A percentile compares a stretch with the other conserved stretches of the same genome.
Evolutionary conservation across 2,797 vertebrate genomes (phyloP).

Genomic region (Xenentodon cancila): DNA sequence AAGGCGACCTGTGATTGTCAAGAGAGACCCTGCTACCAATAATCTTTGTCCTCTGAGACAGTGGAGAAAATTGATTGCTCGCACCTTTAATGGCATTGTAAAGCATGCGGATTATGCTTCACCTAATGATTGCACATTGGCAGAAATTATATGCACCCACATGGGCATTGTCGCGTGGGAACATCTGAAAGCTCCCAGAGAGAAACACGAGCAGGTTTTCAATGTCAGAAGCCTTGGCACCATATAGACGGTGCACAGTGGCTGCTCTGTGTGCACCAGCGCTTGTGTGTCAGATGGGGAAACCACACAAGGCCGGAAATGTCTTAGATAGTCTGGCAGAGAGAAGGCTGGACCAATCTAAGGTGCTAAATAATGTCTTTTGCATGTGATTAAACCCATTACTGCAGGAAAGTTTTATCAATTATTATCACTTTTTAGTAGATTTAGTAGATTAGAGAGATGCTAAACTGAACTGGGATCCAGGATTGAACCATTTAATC

Average conservation of each 20-base stretch:
- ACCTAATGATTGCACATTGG: conserved; percentile 25
- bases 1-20: conserved; percentile 36
- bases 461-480: no score
- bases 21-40: conserved; percentile 29
- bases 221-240: conserved; percentile 49
- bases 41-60: conserved; percentile 33
- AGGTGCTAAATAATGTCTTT: not conserved
- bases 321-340: conserved; percentile 2
- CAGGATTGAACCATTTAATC: no score
- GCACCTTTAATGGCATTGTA: conserved; percentile 27
- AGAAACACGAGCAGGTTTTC: conserved; percentile 55
- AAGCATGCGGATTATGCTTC: conserved; percentile 32
- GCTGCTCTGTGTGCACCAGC: conserved; percentile 34
- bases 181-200: conserved; percentile 42
- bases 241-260: conserved; percentile 38
- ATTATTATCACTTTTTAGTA: no score
- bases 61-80: conserved; percentile 34
- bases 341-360: conserved; percentile 1
- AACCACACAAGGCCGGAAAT: conserved; percentile 12
- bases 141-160: conserved; percentile 31
- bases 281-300: conserved; percentile 24
- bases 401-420: no score
- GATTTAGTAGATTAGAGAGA: no score
- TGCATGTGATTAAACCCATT: no score
- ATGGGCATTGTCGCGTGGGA: conserved; percentile 24